Evolutionary conservation across 2,888 invertebrate genomes (phyloP).

Genomic region (Tenthredo amoena): DNA sequence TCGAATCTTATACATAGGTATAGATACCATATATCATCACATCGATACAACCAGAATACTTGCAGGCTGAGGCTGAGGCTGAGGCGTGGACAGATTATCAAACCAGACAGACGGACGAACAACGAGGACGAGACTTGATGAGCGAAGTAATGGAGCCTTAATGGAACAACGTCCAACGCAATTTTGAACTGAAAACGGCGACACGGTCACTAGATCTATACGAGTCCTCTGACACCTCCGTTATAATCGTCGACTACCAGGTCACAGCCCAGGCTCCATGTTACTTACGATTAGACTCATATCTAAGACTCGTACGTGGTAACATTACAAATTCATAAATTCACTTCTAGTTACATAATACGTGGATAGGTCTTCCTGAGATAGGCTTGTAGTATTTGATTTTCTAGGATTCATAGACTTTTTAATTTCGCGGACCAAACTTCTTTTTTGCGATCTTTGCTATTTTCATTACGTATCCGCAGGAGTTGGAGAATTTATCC

Average conservation of each 20-base stretch:
- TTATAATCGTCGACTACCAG: conserved; percentile 40
- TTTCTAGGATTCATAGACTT: neutral
- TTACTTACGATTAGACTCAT: neutral
- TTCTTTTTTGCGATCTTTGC: neutral
- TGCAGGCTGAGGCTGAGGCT: conserved; percentile 8
- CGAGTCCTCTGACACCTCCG: conserved; percentile 48
- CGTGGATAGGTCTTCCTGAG: neutral
- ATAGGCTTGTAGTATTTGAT: neutral
- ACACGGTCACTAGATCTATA: conserved; percentile 48
- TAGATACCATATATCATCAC: neutral
- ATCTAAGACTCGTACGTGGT: conserved; percentile 16
- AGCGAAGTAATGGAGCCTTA: conserved; percentile 36
- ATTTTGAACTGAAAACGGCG: conserved; percentile 47
- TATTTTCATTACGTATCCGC: no score
- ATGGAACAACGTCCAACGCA: conserved; percentile 38
- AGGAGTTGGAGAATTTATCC: no score
- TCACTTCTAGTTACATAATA: neutral
- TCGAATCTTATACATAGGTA: neutral
- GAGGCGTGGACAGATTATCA: conserved; percentile 34
- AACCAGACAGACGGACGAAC: conserved; percentile 44
- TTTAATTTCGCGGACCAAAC: neutral
- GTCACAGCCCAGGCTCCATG: conserved; percentile 4
- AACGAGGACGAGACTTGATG: conserved; percentile 43
- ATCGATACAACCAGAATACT: conserved; percentile 1
- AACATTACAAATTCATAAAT: neutral